Conservation (phyloP, 2,888 invertebrate genomes). For the Amiota mariae region DNA sequence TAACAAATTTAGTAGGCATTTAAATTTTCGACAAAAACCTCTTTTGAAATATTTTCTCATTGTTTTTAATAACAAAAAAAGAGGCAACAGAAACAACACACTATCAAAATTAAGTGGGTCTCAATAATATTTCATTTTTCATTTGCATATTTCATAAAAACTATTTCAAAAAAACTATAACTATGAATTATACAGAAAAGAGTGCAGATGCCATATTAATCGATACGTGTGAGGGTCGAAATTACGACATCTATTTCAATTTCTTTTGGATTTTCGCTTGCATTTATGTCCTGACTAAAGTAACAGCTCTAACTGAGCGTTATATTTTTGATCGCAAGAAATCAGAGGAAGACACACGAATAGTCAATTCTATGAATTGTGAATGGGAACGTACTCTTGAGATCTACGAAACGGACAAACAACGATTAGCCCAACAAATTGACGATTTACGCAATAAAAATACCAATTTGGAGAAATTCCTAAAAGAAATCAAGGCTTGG, state of each 20-base stretch:
- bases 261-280: constrained; percentile 61
- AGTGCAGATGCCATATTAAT: neutral
- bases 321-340: constrained; percentile 46
- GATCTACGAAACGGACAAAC: constrained; percentile 48
- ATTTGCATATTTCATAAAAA: neutral
- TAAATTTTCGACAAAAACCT: neutral
- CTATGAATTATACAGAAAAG: constrained; percentile 25
- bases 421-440: constrained; percentile 47
- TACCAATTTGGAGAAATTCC: constrained; percentile 45
- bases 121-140: neutral
- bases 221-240: constrained; percentile 32
- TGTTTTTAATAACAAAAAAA: neutral
- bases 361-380: constrained; percentile 45
- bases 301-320: constrained; percentile 54
- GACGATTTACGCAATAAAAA: constrained; percentile 54
- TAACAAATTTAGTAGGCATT: neutral
- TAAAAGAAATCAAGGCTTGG: constrained; percentile 50
- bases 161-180: neutral
- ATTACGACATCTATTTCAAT: constrained; percentile 53
- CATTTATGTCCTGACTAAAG: constrained; percentile 58
- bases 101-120: constrained; percentile 9
- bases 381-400: constrained; percentile 55
- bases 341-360: constrained; percentile 12
- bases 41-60: neutral
- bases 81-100: neutral